phyloP scores from a whole-genome alignment of 1,140 invertebrate genomes.

The Drosophila repleta region DNA sequence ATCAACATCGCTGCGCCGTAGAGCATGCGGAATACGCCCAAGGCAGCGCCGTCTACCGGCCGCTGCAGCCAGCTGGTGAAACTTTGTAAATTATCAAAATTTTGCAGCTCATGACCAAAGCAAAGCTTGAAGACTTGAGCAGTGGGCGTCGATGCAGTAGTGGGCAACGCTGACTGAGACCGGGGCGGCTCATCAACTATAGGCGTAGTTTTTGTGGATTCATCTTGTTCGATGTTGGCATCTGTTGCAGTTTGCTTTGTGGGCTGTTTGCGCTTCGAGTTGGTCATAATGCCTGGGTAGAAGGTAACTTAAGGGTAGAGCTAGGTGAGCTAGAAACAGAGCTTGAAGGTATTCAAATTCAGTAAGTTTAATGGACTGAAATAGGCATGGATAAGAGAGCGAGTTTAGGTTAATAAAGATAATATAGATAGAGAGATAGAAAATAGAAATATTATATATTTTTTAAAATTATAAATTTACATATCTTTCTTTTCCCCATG shows the following conservation, averaged over 20 bases:
- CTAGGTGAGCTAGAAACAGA: not conserved
- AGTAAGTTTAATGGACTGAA: too few species aligned
- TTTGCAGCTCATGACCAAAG: conserved; percentile 61
- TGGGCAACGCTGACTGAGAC: not conserved
- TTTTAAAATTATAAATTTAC: too few species aligned
- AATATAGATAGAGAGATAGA: too few species aligned
- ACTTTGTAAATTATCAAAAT: conserved; percentile 75
- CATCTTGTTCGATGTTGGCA: not conserved
- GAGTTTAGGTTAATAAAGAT: too few species aligned
- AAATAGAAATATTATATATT: too few species aligned
- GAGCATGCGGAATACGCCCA: conserved; percentile 90
- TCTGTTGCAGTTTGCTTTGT: conserved; percentile 31
- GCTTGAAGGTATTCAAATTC: too few species aligned
- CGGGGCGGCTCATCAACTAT: not conserved
- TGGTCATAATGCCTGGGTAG: conserved; percentile 46
- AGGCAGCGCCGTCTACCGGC: conserved; percentile 89
- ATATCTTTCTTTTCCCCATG: too few species aligned
- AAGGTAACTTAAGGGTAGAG: not conserved
- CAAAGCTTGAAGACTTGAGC: conserved; percentile 53
- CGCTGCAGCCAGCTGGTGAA: conserved; percentile 87
- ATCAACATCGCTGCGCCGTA: conserved; percentile 94
- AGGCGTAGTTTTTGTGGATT: not conserved
- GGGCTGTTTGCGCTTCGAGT: conserved; percentile 58
- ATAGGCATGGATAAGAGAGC: too few species aligned
- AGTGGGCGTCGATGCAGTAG: not conserved